Evolutionary conservation across 1,140 invertebrate species (phyloP).

Genomic region (Hormaphis cornu): DNA sequence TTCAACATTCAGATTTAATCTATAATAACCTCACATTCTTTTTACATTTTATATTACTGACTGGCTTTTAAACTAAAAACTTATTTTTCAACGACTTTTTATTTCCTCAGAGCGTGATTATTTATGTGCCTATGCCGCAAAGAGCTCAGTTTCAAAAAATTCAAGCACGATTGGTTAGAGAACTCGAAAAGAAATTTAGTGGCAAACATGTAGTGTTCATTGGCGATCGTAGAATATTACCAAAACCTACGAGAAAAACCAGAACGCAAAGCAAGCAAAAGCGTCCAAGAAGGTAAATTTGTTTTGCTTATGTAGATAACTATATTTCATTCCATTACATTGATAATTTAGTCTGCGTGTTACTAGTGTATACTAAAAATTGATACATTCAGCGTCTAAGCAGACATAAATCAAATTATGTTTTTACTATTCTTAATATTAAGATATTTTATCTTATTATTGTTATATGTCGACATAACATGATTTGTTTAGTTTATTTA

Average conservation of each 20-base stretch:
- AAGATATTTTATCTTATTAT: not conserved
- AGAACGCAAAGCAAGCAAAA: slow-evolving; percentile 94
- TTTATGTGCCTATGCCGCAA: slow-evolving; percentile 98
- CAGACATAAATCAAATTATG: not conserved
- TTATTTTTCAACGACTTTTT: not conserved
- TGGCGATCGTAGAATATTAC: slow-evolving; percentile 93
- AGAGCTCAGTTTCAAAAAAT: slow-evolving; percentile 95
- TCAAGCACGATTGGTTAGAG: slow-evolving; percentile 88
- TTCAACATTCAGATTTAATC: not conserved
- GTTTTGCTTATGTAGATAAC: not conserved
- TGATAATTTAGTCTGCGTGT: slow-evolving; percentile 5
- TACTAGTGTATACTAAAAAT: slow-evolving; percentile 9
- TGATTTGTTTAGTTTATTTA: not conserved
- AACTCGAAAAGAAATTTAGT: slow-evolving; percentile 99
- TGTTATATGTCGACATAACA: slow-evolving; percentile 8
- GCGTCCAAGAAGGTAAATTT: slow-evolving; percentile 69
- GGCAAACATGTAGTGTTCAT: slow-evolving; percentile 98
- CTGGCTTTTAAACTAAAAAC: not conserved
- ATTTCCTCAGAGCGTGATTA: slow-evolving; percentile 58
- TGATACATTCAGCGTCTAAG: slow-evolving; percentile 25
- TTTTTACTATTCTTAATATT: not conserved
- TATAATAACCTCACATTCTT: not conserved
- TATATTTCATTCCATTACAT: not conserved
- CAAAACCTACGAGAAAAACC: slow-evolving; percentile 93
- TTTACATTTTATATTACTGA: too few relatives aligned